Evolutionary conservation across 1,140 invertebrate species (phyloP), one percentile per base, ranked within the genome.

Genomic region (Hyles vespertilio): DNA sequence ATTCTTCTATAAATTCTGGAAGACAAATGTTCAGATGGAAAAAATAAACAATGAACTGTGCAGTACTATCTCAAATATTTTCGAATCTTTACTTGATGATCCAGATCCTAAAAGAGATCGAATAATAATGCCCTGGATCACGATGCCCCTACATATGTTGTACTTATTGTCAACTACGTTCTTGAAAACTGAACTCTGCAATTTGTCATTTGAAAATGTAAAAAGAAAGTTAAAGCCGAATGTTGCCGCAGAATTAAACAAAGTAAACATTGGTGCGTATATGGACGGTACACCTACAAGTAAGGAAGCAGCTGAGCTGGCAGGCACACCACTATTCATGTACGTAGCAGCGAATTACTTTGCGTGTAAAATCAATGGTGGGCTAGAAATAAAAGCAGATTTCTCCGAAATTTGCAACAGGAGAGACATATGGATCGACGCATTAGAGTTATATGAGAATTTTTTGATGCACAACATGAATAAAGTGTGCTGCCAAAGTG

Each of bases 301-400:
- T 7, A 45, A 49, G 10, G 8, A 56, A n/a, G 54, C 45, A n/a
- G 9, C 51, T 10, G 58, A 58, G n/a, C 34, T 68, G 7, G 52
- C 61, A 2, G 66, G 61, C 22, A 64, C 61, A 32, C 66, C 66
- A 36, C 54, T 68, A 5, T 59, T 64, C 44, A 40, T 68, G 49
- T 68, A 68, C 34, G 50, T 68, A 32, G 58, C 59, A 5, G 66
- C 66, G 3, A 63, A 61, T 44, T 68, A 68, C 36, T 68, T 68
- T 33, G 22, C 58, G 12, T 49, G 48, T 22, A 51, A 63, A 47
- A 61, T 68, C 49, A 60, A 55, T 45, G 61, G 63, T 36, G 43
- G 49, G 50, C 51, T 66, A 36, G 32, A 56, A 32, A 33, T 66
- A 10, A 10, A 32, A n/a, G 2, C 62, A 5, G 33, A 59, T 32